Conservation (phyloP, 2,888 invertebrate genomes). For the Gryllus longicercus region DNA sequence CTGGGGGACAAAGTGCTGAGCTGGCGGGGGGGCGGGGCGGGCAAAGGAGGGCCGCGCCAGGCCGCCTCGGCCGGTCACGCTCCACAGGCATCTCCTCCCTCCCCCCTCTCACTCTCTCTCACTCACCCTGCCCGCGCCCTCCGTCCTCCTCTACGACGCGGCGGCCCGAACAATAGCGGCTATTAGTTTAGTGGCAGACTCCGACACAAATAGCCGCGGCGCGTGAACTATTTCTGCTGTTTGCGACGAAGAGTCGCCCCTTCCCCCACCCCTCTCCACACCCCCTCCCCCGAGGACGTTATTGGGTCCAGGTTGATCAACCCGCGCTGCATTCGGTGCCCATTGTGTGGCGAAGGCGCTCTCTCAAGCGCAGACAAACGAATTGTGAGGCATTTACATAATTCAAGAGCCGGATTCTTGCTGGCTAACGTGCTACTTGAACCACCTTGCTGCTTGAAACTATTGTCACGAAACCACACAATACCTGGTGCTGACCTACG, state of each 20-base stretch:
- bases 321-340: background rate
- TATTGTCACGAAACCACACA: background rate
- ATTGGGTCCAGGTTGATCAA: background rate
- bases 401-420: background rate
- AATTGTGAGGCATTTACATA: background rate
- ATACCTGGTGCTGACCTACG: background rate
- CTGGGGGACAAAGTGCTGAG: constrained; percentile 29
- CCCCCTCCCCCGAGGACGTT: background rate
- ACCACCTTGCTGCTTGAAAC: background rate
- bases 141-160: background rate
- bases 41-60: background rate
- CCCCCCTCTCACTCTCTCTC: background rate
- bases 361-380: background rate
- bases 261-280: background rate
- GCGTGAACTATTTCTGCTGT: background rate
- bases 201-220: background rate
- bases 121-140: background rate
- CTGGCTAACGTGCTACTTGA: background rate
- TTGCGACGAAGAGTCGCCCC: background rate
- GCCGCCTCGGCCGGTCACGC: background rate
- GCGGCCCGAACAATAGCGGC: background rate
- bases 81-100: background rate
- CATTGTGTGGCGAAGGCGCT: background rate
- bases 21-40: constrained; percentile 18
- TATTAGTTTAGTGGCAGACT: background rate